phyloP scores from a whole-genome alignment of 2,888 invertebrate species.

The Ditula angustiorana region DNA sequence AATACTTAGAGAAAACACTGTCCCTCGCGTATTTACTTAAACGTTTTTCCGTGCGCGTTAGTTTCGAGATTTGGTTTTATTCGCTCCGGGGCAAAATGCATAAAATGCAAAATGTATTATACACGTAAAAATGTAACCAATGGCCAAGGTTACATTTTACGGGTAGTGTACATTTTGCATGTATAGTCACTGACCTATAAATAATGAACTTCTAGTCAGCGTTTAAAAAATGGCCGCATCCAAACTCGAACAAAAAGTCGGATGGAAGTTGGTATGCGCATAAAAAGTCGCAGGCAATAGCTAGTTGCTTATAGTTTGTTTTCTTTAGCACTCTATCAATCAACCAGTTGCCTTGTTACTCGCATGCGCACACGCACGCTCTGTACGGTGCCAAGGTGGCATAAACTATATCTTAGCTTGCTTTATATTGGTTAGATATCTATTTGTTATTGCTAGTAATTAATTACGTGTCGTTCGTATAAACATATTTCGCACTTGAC shows the following conservation, averaged over 20 bases:
- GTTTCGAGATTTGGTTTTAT: background rate
- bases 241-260: no score
- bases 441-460: background rate
- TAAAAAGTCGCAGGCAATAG: no score
- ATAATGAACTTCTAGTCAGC: no score
- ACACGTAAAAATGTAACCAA: no score
- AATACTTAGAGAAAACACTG: background rate
- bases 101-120: no score
- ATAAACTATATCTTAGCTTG: background rate
- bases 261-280: no score
- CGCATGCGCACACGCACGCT: background rate
- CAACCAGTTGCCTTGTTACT: background rate
- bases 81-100: no score
- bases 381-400: background rate
- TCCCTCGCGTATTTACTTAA: background rate
- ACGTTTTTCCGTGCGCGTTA: background rate
- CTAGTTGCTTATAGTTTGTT: no score
- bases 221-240: no score
- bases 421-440: background rate
- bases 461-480: slow-evolving; percentile 8
- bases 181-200: no score
- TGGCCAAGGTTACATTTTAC: no score
- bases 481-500: slow-evolving; percentile 20
- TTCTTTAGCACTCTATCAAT: background rate
- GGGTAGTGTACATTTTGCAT: no score